Conservation (phyloP, 2,113 vertebrate genomes). For the Tupaia chinensis region DNA sequence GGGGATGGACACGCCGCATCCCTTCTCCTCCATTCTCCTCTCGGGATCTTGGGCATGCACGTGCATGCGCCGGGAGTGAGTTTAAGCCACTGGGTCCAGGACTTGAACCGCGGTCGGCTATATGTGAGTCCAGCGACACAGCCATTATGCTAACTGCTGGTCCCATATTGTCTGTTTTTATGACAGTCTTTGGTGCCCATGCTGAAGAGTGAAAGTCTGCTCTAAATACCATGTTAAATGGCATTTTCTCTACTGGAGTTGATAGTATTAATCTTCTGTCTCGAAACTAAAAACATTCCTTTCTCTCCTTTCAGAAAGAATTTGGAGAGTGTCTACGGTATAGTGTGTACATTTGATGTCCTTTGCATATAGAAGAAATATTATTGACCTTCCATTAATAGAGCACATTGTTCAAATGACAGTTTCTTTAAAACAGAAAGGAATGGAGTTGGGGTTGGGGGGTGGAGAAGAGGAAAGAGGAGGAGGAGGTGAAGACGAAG, state of each 20-base stretch:
- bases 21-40: no score
- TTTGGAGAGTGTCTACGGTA: not conserved
- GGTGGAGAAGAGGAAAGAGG: no score
- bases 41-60: no score
- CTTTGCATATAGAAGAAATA: not conserved
- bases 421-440: constrained; percentile 19
- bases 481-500: not conserved
- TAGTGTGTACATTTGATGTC: not conserved
- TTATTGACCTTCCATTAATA: not conserved
- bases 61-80: no score
- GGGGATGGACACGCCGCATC: no score
- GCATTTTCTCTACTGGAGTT: constrained; percentile 23
- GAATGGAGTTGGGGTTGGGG: no score
- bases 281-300: constrained; percentile 36
- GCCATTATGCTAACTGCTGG: not conserved
- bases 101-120: no score
- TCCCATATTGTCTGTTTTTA: not conserved
- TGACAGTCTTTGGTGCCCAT: not conserved
- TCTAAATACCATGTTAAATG: constrained; percentile 6
- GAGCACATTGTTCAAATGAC: not conserved
- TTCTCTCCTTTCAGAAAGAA: not conserved
- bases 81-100: no score
- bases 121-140: no score
- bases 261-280: not conserved
- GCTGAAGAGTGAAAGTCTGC: constrained; percentile 19